A percentile compares a stretch with the other conserved stretches of the same genome.
phyloP scores from a whole-genome alignment of 2,888 invertebrate genomes.

The Plemyria rubiginata region DNA sequence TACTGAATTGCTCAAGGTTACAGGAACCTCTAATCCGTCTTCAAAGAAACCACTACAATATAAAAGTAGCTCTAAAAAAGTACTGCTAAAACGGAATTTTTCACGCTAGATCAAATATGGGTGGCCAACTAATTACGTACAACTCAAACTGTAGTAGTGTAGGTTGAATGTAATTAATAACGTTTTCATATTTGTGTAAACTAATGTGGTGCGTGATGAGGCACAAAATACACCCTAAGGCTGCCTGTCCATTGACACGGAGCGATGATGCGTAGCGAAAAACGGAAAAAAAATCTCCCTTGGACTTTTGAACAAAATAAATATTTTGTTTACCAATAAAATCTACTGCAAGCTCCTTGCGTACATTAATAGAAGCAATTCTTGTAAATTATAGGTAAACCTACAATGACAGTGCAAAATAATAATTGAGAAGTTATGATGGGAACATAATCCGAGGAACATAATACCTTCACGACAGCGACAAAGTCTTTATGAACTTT shows the following conservation, averaged over 20 bases:
- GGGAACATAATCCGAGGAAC: neutral
- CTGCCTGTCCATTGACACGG: too few species aligned
- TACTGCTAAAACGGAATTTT: neutral
- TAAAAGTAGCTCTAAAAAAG: neutral
- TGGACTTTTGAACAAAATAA: too few species aligned
- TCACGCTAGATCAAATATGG: constrained; percentile 7
- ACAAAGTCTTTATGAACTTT: neutral
- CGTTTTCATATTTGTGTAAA: constrained; percentile 13
- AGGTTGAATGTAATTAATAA: constrained; percentile 13
- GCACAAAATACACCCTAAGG: constrained; percentile 17
- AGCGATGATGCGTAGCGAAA: too few species aligned
- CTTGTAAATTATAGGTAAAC: too few species aligned
- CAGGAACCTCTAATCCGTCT: neutral
- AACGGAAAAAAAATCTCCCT: too few species aligned
- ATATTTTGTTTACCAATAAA: too few species aligned
- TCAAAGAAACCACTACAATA: neutral
- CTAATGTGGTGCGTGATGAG: constrained; percentile 26
- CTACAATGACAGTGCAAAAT: too few species aligned
- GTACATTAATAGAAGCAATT: too few species aligned
- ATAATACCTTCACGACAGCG: neutral
- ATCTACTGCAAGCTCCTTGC: too few species aligned
- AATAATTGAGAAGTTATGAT: neutral
- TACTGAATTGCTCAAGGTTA: neutral
- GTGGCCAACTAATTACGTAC: neutral
- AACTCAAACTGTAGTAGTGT: neutral